These are phyloP conservation scores for Galendromus occidentalis DNA, from an alignment of 1,140 invertebrate genomes.

Conservation along the genomic window DNA sequence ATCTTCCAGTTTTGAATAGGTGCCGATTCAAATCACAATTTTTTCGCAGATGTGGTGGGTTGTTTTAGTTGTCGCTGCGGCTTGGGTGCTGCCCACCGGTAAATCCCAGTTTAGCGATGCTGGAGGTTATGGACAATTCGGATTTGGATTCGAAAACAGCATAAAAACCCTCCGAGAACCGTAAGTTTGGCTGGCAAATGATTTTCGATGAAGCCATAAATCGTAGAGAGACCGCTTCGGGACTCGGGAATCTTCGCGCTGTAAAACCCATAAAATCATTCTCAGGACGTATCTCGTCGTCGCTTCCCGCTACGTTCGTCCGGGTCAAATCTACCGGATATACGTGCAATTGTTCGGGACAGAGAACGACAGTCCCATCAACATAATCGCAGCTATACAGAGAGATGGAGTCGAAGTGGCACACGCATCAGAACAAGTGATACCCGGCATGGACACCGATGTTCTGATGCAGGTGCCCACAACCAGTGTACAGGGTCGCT, in stretches of 20 bases:
- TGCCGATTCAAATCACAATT: too few relatives aligned
- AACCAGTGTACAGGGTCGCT: conserved; percentile 55
- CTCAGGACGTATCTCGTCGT: conserved; percentile 67
- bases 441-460: neutral
- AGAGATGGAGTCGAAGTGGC: conserved; percentile 66
- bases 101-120: neutral
- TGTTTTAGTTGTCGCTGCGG: too few relatives aligned
- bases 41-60: too few relatives aligned
- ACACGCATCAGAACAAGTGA: conserved; percentile 41
- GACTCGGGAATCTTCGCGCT: too few relatives aligned
- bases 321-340: conserved; percentile 62
- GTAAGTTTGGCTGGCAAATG: neutral
- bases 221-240: too few relatives aligned
- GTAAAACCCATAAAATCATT: too few relatives aligned
- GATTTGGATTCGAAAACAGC: neutral
- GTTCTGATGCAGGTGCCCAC: conserved; percentile 42
- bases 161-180: conserved; percentile 9
- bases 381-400: conserved; percentile 57
- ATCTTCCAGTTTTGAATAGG: too few relatives aligned
- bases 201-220: too few relatives aligned
- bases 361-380: conserved; percentile 50
- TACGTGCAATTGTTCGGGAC: conserved; percentile 36
- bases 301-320: conserved; percentile 59
- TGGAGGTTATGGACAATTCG: conserved; percentile 5
- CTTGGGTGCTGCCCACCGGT: neutral